Base-by-base conservation (phyloP, 2,888 invertebrate genomes). In the Kuschelorhynchus macadamiae region DNA sequence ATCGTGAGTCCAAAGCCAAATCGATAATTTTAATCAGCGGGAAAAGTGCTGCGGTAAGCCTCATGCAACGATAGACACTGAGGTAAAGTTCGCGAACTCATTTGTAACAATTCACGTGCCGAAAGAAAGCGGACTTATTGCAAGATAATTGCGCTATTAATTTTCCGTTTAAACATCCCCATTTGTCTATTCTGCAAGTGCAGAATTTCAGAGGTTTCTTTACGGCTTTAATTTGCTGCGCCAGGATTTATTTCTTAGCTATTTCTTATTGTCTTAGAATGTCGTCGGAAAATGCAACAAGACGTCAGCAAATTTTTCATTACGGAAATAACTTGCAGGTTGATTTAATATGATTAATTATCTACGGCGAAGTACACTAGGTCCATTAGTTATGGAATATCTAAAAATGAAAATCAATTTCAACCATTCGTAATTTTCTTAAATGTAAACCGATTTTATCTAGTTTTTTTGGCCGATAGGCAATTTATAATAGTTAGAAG, bases 111-210 rank as follows among this genome's bases (percentile, higher is more conserved):
- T 64, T 68, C 44, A 52, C 57, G 63, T 64, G 64, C 63, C 63
- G 63, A 70, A 70, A 57, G 66, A 62, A 66, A 62, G 36, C 56
- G 47, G 46, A 66, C 25, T 25, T 25, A 70, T 70, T 70, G 62
- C 70, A 33, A 61, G 66, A 62, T 70, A 70, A 70, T 70, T 70
- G 70, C 66, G 14, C 70, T 62, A 70, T 70, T 70, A 70, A 70
- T 70, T 70, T 57, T 62, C 61, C 33, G 16, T 47, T 66, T 61
- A 66, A 70, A 70, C 65, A 66, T 64, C 53, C 62, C 57, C 63
- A 64, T 63, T 64, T 68, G 59, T 68, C 64, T 68, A 63, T 68
- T 68, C 60, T 47, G 60, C 60, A 47, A 66, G 52, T 65, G 59
- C 65, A 65, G 59, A 59, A 57, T 21, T 59, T 59, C 46, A 20